Percentiles rank a stretch among this genome's conserved stretches.
Evolutionary conservation across 2,113 vertebrate genomes (phyloP).

Genomic region (Eulemur rufifrons): DNA sequence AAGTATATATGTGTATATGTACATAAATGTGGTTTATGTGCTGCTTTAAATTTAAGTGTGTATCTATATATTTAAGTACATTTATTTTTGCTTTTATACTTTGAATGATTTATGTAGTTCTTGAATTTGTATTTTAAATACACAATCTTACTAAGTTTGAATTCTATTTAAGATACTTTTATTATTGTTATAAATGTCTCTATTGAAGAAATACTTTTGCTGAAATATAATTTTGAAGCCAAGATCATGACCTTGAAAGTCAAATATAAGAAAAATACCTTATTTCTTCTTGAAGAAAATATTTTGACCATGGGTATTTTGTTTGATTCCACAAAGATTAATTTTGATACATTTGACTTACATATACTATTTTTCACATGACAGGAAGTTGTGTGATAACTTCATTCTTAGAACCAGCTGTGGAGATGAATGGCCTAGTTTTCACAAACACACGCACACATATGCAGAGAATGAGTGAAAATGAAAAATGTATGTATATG

Average conservation of each 20-base stretch:
- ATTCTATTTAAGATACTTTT: background rate
- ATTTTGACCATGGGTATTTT: background rate
- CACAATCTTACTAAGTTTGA: background rate
- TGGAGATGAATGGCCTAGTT: background rate
- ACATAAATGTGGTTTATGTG: background rate
- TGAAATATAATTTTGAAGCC: background rate
- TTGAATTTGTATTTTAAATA: background rate
- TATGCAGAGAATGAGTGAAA: background rate
- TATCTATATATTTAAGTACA: background rate
- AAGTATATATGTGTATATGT: background rate
- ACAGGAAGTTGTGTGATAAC: background rate
- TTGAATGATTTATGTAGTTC: background rate
- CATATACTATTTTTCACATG: background rate
- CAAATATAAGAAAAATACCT: background rate
- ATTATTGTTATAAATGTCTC: background rate
- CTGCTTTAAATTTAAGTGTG: background rate
- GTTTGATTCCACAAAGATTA: background rate
- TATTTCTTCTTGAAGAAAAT: constrained; percentile 20
- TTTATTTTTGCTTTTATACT: background rate
- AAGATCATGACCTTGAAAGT: background rate
- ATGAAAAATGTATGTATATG: background rate
- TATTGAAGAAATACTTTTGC: background rate
- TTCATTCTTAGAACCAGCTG: background rate
- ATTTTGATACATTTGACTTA: constrained; percentile 18
- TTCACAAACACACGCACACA: background rate